Evolutionary conservation across 2,113 vertebrate genomes (phyloP), one percentile per base, ranked within the genome.

Genomic region (Narcine bancroftii): DNA sequence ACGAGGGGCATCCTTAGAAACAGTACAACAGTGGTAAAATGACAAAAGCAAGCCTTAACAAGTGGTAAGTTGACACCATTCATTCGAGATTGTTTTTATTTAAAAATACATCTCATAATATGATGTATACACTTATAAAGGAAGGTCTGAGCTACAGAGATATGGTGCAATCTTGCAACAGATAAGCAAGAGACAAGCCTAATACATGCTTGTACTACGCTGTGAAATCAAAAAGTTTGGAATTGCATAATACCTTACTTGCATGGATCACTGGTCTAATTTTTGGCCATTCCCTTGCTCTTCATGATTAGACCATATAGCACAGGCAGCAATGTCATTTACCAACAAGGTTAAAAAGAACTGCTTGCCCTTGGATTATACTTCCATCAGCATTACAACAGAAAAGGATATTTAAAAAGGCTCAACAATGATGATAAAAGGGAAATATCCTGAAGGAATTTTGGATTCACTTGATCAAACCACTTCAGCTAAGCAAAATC

Each of bases 381-480:
- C 39, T 91, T 91, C 42, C 89, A 47, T 33, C 26, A 45, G 21
- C 24, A 60, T 21, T 87, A 69, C 63, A 69, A 53, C 47, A 53
- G 45, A 83, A 71, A 47, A 39, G 87, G 63, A 33, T 6, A 29
- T 91, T 91, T 69, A 47, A 47, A 47, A 33, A 91, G 36, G 65
- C 9, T 47, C 63, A 91, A 39, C 33, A 15, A 11, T 29, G 42
- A 71, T 33, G 89, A 66, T 87, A 45, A 71, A 71, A 69, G 65
- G 24, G 47, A 91, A 66, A 66, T 65, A 91, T 91, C 47, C 39
- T 47, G 89, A 47, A 29, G 63, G 89, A 91, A 91, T 69, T 45
- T 39, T 39, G 19, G 33, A 66, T 91, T 69, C 36, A 45, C 21
- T 15, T n/a, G 60, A 89, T 89, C 36, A 89, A 63, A 89, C 60